phyloP scores from a whole-genome alignment of 2,888 invertebrate species.

The Tribolium freemani region DNA sequence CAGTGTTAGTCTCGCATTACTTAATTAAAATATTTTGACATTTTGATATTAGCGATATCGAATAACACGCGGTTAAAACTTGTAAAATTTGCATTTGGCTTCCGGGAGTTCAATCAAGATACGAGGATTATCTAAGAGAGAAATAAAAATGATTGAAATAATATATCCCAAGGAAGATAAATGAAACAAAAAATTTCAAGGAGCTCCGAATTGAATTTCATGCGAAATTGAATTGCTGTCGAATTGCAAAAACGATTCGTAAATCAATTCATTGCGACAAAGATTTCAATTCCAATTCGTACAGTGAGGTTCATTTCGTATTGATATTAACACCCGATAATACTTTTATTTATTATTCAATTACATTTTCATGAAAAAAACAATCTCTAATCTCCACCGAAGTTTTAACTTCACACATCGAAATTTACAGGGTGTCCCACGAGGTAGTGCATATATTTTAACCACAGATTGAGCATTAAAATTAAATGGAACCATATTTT shows the following conservation, averaged over 20 bases:
- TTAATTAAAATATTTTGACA: neutral
- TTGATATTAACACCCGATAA: no score
- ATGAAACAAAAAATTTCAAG: neutral
- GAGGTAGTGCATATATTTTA: no score
- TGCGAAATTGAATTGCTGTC: neutral
- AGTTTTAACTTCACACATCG: no score
- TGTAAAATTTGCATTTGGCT: neutral
- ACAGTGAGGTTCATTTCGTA: no score
- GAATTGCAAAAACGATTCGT: neutral
- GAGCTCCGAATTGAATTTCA: neutral
- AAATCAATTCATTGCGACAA: neutral
- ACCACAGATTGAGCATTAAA: no score
- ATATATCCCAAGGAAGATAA: neutral
- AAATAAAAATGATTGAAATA: neutral
- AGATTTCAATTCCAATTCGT: neutral
- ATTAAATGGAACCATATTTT: no score
- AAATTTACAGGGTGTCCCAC: no score
- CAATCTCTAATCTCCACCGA: no score
- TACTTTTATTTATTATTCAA: no score
- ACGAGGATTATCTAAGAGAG: neutral
- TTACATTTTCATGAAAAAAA: no score
- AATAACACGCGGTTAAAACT: neutral
- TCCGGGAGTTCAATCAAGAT: neutral
- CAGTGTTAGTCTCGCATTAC: neutral
- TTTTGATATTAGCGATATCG: neutral